A percentile compares a stretch with the other conserved stretches of the same genome.
These are phyloP conservation scores for Bucco capensis DNA, from an alignment of 2,113 vertebrate species.

Conservation along the genomic window DNA sequence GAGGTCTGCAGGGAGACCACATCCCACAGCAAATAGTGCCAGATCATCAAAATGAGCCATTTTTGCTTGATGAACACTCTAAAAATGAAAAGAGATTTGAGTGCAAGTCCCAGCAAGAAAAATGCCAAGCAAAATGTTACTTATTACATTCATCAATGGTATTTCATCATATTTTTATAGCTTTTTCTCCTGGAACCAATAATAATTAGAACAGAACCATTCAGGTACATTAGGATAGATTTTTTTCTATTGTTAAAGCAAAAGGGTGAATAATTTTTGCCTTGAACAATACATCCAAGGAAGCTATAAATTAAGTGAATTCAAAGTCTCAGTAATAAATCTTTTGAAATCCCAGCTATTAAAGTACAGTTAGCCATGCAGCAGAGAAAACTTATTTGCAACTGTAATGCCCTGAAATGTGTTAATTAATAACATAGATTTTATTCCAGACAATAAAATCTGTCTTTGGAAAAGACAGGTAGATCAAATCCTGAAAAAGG, in stretches of 20 bases:
- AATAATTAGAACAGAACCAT: neutral
- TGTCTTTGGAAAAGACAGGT: neutral
- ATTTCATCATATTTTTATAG: neutral
- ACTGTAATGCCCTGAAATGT: neutral
- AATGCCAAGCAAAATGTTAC: neutral
- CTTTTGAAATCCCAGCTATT: neutral
- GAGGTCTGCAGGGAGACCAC: neutral
- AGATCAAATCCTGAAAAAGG: neutral
- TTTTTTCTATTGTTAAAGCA: neutral
- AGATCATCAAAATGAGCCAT: neutral
- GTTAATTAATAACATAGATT: neutral
- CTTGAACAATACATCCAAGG: neutral
- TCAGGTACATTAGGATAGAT: neutral
- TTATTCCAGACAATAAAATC: neutral
- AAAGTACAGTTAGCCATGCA: neutral
- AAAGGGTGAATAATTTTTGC: neutral
- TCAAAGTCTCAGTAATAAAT: neutral
- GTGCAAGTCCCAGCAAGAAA: neutral
- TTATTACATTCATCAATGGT: neutral
- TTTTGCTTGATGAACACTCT: neutral
- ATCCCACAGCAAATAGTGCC: neutral
- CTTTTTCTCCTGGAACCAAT: neutral
- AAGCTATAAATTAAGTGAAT: neutral
- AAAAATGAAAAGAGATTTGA: neutral
- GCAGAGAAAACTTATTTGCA: neutral